Evolutionary conservation across 2,797 vertebrate species (phyloP).

Genomic region (Protonibea diacanthus): DNA sequence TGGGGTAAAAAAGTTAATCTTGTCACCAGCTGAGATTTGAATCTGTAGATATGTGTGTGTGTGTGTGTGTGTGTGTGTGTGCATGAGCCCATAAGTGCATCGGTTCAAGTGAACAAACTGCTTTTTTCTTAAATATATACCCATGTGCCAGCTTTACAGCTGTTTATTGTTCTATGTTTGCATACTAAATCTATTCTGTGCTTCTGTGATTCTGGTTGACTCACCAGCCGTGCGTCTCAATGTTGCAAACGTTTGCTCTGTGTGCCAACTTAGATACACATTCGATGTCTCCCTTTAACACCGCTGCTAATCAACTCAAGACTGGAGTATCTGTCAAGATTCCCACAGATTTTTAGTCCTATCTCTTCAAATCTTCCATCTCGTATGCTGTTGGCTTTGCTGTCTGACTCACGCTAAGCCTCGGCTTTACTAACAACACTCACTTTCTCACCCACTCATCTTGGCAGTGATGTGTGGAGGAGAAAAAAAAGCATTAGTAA

Average conservation of each 20-base stretch:
- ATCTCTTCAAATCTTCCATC: slow-evolving; percentile 56
- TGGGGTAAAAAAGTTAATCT: slow-evolving; percentile 79
- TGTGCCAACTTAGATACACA: slow-evolving; percentile 30
- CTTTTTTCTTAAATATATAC: slow-evolving; percentile 18
- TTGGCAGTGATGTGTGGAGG: slow-evolving; percentile 36
- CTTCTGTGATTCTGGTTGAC: too few relatives aligned
- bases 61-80: slow-evolving; percentile 5
- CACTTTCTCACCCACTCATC: slow-evolving; percentile 70
- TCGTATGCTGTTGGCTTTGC: slow-evolving; percentile 52
- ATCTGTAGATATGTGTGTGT: slow-evolving; percentile 33
- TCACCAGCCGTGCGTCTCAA: slow-evolving; percentile 1
- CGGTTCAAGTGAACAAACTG: slow-evolving; percentile 18
- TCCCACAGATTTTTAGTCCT: slow-evolving; percentile 46
- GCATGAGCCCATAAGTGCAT: slow-evolving; percentile 24
- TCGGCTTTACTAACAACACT: slow-evolving; percentile 62
- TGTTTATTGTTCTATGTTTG: slow-evolving; percentile 18
- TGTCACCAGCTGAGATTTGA: slow-evolving; percentile 56
- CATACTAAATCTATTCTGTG: slow-evolving; percentile 9
- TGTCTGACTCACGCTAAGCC: slow-evolving; percentile 65
- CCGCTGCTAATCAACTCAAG: slow-evolving; percentile 47
- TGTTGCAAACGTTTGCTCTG: slow-evolving; percentile 13
- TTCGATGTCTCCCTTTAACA: slow-evolving; percentile 28
- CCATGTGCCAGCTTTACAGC: background rate
- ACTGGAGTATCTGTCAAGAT: slow-evolving; percentile 36
- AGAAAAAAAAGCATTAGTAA: slow-evolving; percentile 22